Evolutionary conservation across 1,140 invertebrate species (phyloP).

Genomic region (Drosophila nannoptera): DNA sequence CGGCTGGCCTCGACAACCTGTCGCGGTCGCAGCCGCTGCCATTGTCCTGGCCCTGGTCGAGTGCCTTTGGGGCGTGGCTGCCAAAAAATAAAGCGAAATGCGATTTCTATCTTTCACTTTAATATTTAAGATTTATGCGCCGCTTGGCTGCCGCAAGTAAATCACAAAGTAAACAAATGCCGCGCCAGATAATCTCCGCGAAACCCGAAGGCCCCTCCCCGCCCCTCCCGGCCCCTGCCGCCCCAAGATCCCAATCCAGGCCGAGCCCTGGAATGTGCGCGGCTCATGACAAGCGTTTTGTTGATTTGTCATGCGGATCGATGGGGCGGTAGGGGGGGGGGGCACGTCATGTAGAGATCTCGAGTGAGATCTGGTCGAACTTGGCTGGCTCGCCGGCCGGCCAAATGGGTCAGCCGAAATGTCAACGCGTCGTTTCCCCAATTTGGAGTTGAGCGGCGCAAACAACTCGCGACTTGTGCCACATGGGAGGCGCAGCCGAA

Average conservation of each 20-base stretch:
- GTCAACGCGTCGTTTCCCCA: slow-evolving; percentile 19
- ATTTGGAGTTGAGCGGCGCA: slow-evolving; percentile 13
- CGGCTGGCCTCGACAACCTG: slow-evolving; percentile 23
- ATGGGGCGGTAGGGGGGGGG: not conserved
- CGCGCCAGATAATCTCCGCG: slow-evolving; percentile 58
- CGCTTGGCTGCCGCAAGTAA: slow-evolving; percentile 33
- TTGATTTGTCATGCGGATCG: slow-evolving; percentile 20
- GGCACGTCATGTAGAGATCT: too few relatives aligned
- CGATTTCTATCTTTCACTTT: slow-evolving; percentile 67
- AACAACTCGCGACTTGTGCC: slow-evolving; percentile 40
- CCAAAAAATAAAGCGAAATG: not conserved
- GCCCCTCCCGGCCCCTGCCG: too few relatives aligned
- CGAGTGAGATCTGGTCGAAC: slow-evolving; percentile 14
- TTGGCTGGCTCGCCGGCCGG: slow-evolving; percentile 10
- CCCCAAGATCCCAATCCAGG: slow-evolving; percentile 3
- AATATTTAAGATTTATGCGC: slow-evolving; percentile 67
- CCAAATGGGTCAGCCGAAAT: slow-evolving; percentile 19
- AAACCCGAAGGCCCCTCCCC: slow-evolving; percentile 5
- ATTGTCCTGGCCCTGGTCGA: slow-evolving; percentile 13
- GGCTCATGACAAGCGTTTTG: slow-evolving; percentile 2
- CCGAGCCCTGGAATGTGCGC: slow-evolving; percentile 20
- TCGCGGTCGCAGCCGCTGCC: not conserved
- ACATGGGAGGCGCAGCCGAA: slow-evolving; percentile 19
- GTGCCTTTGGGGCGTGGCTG: slow-evolving; percentile 36
- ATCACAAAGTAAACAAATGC: slow-evolving; percentile 62